Evolutionary conservation across 2,888 invertebrate species (phyloP).

Genomic region (Villa cingulata): DNA sequence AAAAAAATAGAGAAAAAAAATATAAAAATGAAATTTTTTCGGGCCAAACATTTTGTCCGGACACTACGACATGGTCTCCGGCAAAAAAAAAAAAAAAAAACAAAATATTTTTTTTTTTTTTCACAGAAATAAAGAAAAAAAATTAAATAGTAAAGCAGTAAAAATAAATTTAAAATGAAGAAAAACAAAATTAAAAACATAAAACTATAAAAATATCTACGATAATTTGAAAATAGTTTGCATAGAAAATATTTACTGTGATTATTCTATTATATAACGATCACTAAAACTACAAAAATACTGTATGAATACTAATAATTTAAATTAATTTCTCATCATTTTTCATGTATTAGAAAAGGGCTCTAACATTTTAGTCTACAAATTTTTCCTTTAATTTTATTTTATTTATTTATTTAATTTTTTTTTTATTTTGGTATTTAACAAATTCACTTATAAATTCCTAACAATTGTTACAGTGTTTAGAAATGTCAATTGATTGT

Average conservation of each 20-base stretch:
- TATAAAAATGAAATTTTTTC: conserved; percentile 3
- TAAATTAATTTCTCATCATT: no score
- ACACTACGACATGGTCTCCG: conserved; percentile 11
- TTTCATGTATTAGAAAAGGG: conserved; percentile 8
- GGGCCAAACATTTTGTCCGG: conserved; percentile 15
- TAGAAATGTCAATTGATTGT: no score
- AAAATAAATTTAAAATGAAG: neutral
- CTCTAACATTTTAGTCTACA: conserved; percentile 7
- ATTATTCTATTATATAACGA: no score
- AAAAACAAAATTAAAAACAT: neutral
- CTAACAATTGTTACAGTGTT: no score
- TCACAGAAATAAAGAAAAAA: no score
- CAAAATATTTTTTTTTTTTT: no score
- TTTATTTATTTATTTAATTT: conserved; percentile 11
- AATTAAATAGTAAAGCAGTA: neutral
- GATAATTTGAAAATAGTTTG: no score
- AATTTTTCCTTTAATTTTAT: neutral
- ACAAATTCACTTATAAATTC: neutral
- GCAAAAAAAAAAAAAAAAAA: neutral
- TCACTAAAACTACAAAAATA: no score
- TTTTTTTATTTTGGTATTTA: neutral
- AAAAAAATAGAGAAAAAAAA: neutral
- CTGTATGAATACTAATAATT: no score
- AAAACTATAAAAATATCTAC: no score
- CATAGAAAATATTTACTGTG: no score